These are phyloP conservation scores for Trichosurus vulpecula DNA, from an alignment of 2,797 vertebrate genomes.

Conservation along the genomic window DNA sequence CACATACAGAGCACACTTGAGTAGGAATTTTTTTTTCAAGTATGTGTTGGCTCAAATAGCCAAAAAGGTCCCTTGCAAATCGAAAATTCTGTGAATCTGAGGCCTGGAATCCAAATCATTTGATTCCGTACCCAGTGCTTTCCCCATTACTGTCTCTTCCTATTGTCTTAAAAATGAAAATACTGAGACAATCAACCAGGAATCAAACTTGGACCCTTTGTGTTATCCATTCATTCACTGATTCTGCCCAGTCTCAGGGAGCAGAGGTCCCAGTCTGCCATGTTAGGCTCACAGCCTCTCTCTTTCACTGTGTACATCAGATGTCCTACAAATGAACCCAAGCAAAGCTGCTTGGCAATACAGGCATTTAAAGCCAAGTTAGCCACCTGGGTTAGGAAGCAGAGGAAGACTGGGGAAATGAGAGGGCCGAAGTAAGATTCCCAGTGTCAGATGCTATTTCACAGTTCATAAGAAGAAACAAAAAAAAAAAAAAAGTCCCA, in stretches of 20 bases:
- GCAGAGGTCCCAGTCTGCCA: neutral
- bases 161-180: neutral
- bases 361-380: neutral
- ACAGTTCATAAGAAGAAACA: slow-evolving; percentile 29
- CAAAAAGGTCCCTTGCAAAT: neutral
- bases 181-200: neutral
- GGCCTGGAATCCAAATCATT: neutral
- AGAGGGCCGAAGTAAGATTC: slow-evolving; percentile 41
- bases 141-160: neutral
- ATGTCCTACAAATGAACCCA: slow-evolving; percentile 1
- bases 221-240: neutral
- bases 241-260: neutral
- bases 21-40: neutral
- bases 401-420: slow-evolving; percentile 22
- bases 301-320: neutral
- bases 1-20: neutral
- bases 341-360: slow-evolving; percentile 37
- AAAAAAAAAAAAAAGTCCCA: slow-evolving; percentile 33
- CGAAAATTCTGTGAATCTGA: neutral
- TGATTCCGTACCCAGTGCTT: neutral
- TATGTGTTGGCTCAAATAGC: neutral
- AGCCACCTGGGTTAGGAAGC: neutral
- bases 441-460: slow-evolving; percentile 46
- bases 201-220: neutral
- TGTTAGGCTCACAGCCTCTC: neutral